phyloP scores from a whole-genome alignment of 1,140 invertebrate species.

The Prorops nasuta region DNA sequence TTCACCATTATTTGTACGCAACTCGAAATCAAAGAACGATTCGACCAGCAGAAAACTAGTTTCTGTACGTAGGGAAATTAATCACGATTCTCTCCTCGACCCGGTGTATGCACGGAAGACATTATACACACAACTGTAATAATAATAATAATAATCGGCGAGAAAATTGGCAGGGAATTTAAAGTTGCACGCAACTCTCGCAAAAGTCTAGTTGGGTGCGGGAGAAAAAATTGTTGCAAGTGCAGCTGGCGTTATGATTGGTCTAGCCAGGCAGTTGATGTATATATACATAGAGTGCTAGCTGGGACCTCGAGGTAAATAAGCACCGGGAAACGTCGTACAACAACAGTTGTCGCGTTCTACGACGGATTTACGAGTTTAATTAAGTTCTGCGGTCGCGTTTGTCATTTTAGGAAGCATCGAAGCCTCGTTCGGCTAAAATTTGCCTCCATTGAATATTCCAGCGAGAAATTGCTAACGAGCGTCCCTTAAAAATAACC shows the following conservation, averaged over 20 bases:
- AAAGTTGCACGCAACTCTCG: too few species aligned
- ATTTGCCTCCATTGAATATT: not conserved
- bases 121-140: too few species aligned
- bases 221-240: not conserved
- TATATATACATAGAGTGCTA: slow-evolving; percentile 3
- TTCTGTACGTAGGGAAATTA: too few species aligned
- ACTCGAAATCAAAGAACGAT: too few species aligned
- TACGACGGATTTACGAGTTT: slow-evolving; percentile 48
- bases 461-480: not conserved
- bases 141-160: too few species aligned
- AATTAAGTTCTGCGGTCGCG: slow-evolving; percentile 54
- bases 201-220: not conserved
- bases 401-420: slow-evolving; percentile 48
- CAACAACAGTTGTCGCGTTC: not conserved
- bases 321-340: slow-evolving; percentile 26
- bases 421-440: slow-evolving; percentile 35
- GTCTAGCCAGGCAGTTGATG: too few species aligned
- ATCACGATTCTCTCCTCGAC: too few species aligned
- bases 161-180: too few species aligned
- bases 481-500: too few species aligned
- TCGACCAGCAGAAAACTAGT: too few species aligned
- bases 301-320: slow-evolving; percentile 26
- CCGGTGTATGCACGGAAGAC: too few species aligned
- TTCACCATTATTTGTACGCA: too few species aligned
- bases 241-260: not conserved